phyloP scores from a whole-genome alignment of 2,797 vertebrate genomes.

The Distichodus sexfasciatus region DNA sequence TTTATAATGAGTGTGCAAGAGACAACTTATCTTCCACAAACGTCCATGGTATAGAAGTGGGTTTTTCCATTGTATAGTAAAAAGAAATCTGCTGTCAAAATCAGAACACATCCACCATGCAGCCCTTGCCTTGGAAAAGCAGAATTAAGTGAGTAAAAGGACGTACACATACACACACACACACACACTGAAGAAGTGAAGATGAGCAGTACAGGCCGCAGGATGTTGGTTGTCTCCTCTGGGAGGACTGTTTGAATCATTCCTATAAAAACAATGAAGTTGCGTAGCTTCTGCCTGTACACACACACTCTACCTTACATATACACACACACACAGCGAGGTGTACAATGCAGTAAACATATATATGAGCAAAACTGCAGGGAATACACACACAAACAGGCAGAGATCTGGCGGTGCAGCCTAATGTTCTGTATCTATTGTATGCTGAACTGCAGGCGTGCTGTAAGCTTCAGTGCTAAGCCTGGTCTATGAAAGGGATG shows the following conservation, averaged over 20 bases:
- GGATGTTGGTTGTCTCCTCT: constrained; percentile 13
- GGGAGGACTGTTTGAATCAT: constrained; percentile 27
- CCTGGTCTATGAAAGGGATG: constrained; percentile 16
- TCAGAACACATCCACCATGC: background rate
- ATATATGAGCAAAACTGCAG: constrained; percentile 7
- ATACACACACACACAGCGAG: constrained; percentile 5
- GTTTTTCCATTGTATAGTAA: too few relatives aligned
- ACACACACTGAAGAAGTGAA: background rate
- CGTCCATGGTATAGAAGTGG: too few relatives aligned
- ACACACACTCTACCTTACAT: background rate
- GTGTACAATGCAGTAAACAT: background rate
- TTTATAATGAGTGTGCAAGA: too few relatives aligned
- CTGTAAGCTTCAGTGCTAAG: constrained; percentile 29
- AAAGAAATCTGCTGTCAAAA: background rate
- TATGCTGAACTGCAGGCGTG: constrained; percentile 33
- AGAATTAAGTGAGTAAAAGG: background rate
- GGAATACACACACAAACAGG: background rate
- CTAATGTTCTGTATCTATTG: constrained; percentile 30
- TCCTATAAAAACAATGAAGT: constrained; percentile 28
- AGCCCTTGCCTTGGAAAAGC: background rate
- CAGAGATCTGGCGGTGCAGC: background rate
- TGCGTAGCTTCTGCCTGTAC: constrained; percentile 4
- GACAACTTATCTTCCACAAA: too few relatives aligned
- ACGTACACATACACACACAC: background rate
- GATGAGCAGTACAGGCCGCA: constrained; percentile 5